Conservation (phyloP, 2,113 vertebrate species). For the Mustela lutreola region DNA sequence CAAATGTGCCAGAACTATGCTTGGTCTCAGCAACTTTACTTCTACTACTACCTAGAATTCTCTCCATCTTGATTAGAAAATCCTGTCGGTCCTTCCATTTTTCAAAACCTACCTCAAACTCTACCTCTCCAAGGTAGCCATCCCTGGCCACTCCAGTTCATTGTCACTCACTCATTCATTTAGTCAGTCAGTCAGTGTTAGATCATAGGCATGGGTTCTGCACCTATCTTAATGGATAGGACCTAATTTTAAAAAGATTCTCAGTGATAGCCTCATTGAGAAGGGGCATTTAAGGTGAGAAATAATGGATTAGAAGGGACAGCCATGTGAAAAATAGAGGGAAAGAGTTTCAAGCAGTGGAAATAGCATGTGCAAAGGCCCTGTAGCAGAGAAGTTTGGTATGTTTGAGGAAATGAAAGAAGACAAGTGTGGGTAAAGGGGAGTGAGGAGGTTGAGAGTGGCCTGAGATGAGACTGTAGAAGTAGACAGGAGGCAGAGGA, state of each 20-base stretch:
- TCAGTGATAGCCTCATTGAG: not conserved
- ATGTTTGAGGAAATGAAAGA: slow-evolving; percentile 53
- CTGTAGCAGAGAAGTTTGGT: not conserved
- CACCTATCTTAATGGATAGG: not conserved
- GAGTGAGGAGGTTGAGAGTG: not conserved
- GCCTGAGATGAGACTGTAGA: not conserved
- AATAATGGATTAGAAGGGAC: not conserved
- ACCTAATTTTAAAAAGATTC: not conserved
- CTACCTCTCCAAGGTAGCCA: not conserved
- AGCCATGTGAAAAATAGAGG: not conserved
- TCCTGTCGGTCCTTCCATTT: not conserved
- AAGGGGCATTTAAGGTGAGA: not conserved
- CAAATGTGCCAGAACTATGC: not conserved
- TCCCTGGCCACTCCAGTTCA: not conserved
- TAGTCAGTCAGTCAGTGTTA: not conserved
- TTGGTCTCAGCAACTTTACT: not conserved
- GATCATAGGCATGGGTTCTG: not conserved
- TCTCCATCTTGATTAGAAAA: slow-evolving; percentile 55
- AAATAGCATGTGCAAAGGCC: slow-evolving; percentile 20
- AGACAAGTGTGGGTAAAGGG: not conserved
- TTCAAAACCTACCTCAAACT: slow-evolving; percentile 39
- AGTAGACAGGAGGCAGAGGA: not conserved
- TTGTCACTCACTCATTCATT: slow-evolving; percentile 1
- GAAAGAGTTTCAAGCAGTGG: not conserved
- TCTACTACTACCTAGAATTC: slow-evolving; percentile 3